These are phyloP conservation scores for Cydia amplana DNA, from an alignment of 1,140 invertebrate genomes.

Conservation along the genomic window DNA sequence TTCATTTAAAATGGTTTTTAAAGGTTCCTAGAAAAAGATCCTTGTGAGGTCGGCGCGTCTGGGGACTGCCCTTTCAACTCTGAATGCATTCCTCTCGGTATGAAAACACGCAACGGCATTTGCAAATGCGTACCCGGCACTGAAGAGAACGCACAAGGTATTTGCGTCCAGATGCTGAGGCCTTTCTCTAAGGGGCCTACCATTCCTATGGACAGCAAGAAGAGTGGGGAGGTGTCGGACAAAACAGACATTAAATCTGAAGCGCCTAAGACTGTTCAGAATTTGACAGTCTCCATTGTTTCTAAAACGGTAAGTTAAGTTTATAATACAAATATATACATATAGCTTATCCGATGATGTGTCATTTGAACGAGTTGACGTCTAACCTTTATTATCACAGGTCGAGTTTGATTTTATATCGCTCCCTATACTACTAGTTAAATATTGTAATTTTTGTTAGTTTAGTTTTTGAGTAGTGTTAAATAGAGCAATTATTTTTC, in stretches of 20 bases:
- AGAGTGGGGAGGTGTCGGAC: conserved; percentile 55
- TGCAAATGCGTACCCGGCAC: conserved; percentile 84
- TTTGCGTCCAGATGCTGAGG: conserved; percentile 59
- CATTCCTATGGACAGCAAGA: conserved; percentile 59
- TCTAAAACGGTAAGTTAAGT: conserved; percentile 83
- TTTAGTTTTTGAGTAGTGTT: too few relatives aligned
- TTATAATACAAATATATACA: not conserved
- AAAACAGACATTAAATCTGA: conserved; percentile 60
- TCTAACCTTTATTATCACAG: too few relatives aligned
- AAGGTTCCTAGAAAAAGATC: conserved; percentile 70
- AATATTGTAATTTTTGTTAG: too few relatives aligned
- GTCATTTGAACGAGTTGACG: too few relatives aligned
- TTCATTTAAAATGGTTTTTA: not conserved
- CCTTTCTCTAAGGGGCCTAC: conserved; percentile 69
- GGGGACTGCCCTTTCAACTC: conserved; percentile 83
- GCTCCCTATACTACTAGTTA: too few relatives aligned
- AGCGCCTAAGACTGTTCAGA: conserved; percentile 79
- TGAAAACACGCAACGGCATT: conserved; percentile 81
- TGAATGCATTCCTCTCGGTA: conserved; percentile 81
- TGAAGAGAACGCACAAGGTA: conserved; percentile 62
- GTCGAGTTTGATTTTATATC: too few relatives aligned
- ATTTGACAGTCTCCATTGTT: conserved; percentile 88
- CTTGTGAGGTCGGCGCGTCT: conserved; percentile 74
- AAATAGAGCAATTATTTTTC: too few relatives aligned
- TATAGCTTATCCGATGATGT: too few relatives aligned